Evolutionary conservation across 2,888 invertebrate species (phyloP), one percentile per base, ranked within the genome.

Genomic region (Labia minor): DNA sequence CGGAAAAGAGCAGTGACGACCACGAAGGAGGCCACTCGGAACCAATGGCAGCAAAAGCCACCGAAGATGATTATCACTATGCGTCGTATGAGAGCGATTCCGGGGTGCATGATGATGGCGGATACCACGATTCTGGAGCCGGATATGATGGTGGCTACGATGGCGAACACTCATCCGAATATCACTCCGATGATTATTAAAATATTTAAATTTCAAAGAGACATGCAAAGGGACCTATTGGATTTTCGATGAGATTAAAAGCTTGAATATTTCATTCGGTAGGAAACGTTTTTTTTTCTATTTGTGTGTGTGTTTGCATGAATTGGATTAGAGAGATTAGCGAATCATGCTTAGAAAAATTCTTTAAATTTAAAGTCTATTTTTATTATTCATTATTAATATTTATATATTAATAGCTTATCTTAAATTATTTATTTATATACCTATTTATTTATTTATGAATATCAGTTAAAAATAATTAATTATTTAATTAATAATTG

Each of bases 21-120:
- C 21, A 65, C 20, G 65, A 61, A 37, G 65, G 65, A 10, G 37
- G 49, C 4, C 19, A 65, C 49, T 61, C 49, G 16, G 49, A 49
- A 14, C 49, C 49, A 14, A 49, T 49, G 49, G 49, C 49, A 2
- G 49, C 49, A 11, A 49, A 49, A 49, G 49, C 49, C 49, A 66
- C 67, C 1, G 61, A 70, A 16, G 65, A 61, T 19, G 68, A 66
- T 10, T 63, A 67, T 16, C 66, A 86, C 73, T 83, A 84, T 62
- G 84, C 85, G 65, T 87, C 79, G 73, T 87, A 88, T 1, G 79
- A 80, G 37, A 82, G 70, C 16, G 73, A 73, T 19, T 74, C 72
- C 61, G 73, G 72, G 37, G 72, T 71, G 14, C 72, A 73, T 64
- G 73, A 71, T 68, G 72, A 74, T 66, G 72, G 70, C 63, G 72